A percentile compares a stretch with the other conserved stretches of the same genome.
These are phyloP conservation scores for Pterophyllum scalare DNA, from an alignment of 2,113 vertebrate species.

Conservation along the genomic window DNA sequence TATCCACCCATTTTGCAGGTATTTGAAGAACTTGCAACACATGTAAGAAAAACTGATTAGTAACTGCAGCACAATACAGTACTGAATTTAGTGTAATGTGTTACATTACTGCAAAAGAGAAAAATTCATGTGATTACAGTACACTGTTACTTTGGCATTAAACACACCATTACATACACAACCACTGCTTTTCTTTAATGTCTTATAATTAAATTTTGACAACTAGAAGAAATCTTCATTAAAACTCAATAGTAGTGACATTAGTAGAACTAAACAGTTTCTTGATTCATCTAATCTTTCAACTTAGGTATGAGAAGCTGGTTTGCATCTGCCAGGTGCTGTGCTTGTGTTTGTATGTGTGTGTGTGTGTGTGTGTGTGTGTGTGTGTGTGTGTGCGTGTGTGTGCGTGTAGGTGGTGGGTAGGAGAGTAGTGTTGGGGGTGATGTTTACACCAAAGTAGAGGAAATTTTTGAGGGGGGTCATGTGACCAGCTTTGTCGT, in stretches of 20 bases:
- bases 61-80: not conserved
- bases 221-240: not conserved
- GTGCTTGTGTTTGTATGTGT: not conserved
- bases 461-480: constrained; percentile 70
- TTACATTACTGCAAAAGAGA: not conserved
- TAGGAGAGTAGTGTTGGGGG: constrained; percentile 17
- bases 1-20: not conserved
- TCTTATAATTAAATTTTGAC: not conserved
- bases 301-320: not conserved
- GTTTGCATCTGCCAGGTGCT: not conserved
- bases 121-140: not conserved
- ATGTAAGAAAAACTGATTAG: not conserved
- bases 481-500: constrained; percentile 75
- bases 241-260: not conserved
- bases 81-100: not conserved
- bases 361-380: too few species aligned
- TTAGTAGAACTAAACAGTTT: not conserved
- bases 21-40: not conserved
- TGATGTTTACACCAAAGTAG: constrained; percentile 62
- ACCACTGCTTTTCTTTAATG: not conserved
- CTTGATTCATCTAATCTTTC: not conserved
- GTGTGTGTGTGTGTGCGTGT: too few species aligned
- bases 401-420: not conserved
- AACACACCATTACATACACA: not conserved
- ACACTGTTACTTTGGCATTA: not conserved